phyloP scores from a whole-genome alignment of 2,888 invertebrate genomes.

The Plebejus anna region DNA sequence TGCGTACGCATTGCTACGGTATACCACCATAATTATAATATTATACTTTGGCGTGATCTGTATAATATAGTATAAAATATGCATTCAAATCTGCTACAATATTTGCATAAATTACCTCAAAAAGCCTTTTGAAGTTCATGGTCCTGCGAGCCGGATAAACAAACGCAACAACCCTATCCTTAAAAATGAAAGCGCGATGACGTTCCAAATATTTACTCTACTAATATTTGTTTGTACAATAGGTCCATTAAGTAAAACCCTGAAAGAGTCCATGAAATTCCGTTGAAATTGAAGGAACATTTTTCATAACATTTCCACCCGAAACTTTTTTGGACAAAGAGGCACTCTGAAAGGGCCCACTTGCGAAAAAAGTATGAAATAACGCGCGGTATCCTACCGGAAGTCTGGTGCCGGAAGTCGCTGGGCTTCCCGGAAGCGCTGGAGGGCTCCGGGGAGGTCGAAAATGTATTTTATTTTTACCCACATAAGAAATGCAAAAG shows the following conservation, averaged over 20 bases:
- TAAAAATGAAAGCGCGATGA: conserved; percentile 13
- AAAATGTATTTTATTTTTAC: conserved; percentile 73
- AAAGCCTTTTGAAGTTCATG: not conserved
- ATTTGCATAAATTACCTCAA: not conserved
- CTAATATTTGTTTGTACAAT: conserved; percentile 18
- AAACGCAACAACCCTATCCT: conserved; percentile 15
- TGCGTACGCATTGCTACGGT: no score
- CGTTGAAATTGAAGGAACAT: conserved; percentile 40
- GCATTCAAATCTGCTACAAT: not conserved
- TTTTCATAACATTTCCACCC: conserved; percentile 50
- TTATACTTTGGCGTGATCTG: not conserved
- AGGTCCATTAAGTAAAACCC: conserved; percentile 19
- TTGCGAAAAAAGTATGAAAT: conserved; percentile 65
- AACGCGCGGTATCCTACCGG: conserved; percentile 68
- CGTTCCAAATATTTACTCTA: conserved; percentile 17
- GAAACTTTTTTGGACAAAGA: conserved; percentile 61
- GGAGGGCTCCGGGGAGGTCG: conserved; percentile 63
- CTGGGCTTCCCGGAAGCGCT: conserved; percentile 73
- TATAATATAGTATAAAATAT: not conserved
- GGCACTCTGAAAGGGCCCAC: conserved; percentile 55
- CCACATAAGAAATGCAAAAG: conserved; percentile 43
- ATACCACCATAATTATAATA: no score
- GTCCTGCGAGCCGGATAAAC: conserved; percentile 9
- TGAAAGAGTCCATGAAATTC: conserved; percentile 22
- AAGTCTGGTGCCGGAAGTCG: conserved; percentile 69